A percentile compares a stretch with the other conserved stretches of the same genome.
Conservation (phyloP, 2,888 invertebrate species). For the Rhingia rostrata region DNA sequence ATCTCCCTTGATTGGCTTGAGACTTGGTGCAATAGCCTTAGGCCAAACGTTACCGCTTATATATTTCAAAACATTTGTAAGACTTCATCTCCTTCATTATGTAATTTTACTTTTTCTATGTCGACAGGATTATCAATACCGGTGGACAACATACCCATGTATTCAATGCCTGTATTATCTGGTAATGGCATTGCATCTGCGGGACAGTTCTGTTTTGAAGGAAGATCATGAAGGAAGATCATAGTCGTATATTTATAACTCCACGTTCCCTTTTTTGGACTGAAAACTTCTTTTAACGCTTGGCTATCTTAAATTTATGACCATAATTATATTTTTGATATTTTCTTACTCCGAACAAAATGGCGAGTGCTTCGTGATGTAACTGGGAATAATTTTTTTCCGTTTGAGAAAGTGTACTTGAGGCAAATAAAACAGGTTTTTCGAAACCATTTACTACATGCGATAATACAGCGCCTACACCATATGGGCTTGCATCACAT, state of each 20-base stretch:
- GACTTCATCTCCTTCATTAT: too few relatives aligned
- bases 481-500: constrained; percentile 56
- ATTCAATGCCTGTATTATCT: too few relatives aligned
- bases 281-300: constrained; percentile 16
- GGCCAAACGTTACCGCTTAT: too few relatives aligned
- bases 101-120: too few relatives aligned
- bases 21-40: neutral
- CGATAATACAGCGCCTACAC: constrained; percentile 46
- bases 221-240: neutral
- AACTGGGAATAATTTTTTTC: constrained; percentile 29
- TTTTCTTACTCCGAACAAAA: constrained; percentile 9
- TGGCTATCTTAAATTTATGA: constrained; percentile 5
- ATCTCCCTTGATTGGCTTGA: neutral
- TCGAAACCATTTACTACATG: constrained; percentile 62
- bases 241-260: neutral
- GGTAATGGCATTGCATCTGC: neutral
- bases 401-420: constrained; percentile 10
- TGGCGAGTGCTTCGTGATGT: constrained; percentile 24
- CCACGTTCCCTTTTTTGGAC: constrained; percentile 12
- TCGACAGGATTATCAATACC: too few relatives aligned
- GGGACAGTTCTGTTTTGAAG: neutral
- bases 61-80: too few relatives aligned
- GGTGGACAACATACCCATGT: too few relatives aligned
- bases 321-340: constrained; percentile 33
- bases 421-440: constrained; percentile 32